Conservation (phyloP, 1,140 invertebrate species). For the Ceratina australensis region DNA sequence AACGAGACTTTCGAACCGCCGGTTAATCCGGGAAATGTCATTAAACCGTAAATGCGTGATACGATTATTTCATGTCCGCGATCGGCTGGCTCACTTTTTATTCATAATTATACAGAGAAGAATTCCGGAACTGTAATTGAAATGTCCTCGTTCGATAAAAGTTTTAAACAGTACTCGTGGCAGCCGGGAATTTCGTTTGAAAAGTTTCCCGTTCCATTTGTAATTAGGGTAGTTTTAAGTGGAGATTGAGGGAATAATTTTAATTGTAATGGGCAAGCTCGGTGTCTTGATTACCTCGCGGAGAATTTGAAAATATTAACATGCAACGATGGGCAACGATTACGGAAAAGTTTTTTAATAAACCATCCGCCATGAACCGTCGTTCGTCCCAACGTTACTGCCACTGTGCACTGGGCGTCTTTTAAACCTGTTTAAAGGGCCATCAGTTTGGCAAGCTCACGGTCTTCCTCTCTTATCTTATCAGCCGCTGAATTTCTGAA, state of each 20-base stretch:
- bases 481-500: not conserved
- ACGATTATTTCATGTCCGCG: no score
- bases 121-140: not conserved
- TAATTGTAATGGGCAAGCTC: not conserved
- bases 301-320: slow-evolving; percentile 17
- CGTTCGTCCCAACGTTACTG: slow-evolving; percentile 1
- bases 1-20: not conserved
- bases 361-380: slow-evolving; percentile 20
- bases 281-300: slow-evolving; percentile 3
- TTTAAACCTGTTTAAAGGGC: slow-evolving; percentile 31
- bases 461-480: not conserved
- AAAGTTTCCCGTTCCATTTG: no score
- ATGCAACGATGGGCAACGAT: not conserved
- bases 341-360: slow-evolving; percentile 33
- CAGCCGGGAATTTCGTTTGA: not conserved
- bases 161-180: not conserved
- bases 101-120: not conserved
- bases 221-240: not conserved
- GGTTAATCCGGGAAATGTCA: not conserved
- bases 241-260: slow-evolving; percentile 10
- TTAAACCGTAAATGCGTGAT: not conserved
- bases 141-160: slow-evolving; percentile 5
- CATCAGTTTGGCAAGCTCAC: not conserved
- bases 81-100: no score
- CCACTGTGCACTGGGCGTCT: slow-evolving; percentile 7